Base-by-base conservation (phyloP, 2,888 invertebrate species). In the Clunio marinus region DNA sequence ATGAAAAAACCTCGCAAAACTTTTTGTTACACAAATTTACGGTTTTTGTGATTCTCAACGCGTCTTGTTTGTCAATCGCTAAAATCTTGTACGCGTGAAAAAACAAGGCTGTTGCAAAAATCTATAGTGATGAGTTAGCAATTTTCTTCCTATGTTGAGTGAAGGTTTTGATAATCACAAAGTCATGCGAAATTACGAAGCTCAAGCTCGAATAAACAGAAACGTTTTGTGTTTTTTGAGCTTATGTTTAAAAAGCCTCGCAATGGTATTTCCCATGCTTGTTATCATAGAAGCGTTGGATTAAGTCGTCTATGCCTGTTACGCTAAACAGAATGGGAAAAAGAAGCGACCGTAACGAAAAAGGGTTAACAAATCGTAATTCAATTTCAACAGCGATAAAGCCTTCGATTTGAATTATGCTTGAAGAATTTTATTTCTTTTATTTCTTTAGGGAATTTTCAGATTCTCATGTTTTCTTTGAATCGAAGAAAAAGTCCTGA, bases 31-130 rank as follows among this genome's bases (percentile, higher is more conserved):
- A n/a, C n/a, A n/a, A n/a, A n/a, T 41, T 41, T 41, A 10, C 41
- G 41, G 41, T 51, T n/a, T n/a, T n/a, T 51, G 51, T 51, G 51
- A 51, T 51, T 51, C 51, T 8, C 51, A n/a, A 51, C 51, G 51
- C 22, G 51, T 51, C 51, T 22, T 51, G 51, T 51, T 51, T 51
- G n/a, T n/a, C n/a, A n/a, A n/a, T n/a, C n/a, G 22, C 51, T 51
- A 51, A 51, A n/a, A n/a, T 51, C 22, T 4, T 22, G 22, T n/a
- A 22, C 51, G 51, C 41, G 15, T 41, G 41, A 41, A 15, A 51
- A 17, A 13, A 22, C 51, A 51, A 51, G 2, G 7, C 10, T 2
- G 51, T 51, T 22, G 51, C 7, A 10, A 13, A 13, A 17, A 13
- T 51, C 22, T 51, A 22, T 13, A 51, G 17, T 22, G 22, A 51